Conservation (phyloP, 64 coral and sea anemone genomes). For the Pocillopora damicornis region DNA sequence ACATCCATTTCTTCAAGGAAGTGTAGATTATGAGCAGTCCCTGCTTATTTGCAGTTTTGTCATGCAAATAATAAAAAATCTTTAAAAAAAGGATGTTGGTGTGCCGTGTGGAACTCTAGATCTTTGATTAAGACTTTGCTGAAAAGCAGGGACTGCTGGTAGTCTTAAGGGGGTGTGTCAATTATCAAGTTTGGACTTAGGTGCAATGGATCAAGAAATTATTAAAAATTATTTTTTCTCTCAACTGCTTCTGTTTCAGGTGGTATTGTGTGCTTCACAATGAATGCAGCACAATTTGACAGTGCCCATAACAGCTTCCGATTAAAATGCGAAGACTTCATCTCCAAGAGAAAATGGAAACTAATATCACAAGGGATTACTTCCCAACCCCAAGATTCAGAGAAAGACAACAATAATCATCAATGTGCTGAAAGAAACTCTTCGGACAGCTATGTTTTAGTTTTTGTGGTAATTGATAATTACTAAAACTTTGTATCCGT, state of each 20-base stretch:
- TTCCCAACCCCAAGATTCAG: background rate
- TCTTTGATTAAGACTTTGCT: too few species aligned
- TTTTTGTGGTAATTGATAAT: slow-evolving; percentile 34
- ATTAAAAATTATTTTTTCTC: background rate
- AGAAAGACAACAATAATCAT: background rate
- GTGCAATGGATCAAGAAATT: too few species aligned
- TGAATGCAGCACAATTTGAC: slow-evolving; percentile 21
- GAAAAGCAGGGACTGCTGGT: too few species aligned
- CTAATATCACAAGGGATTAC: slow-evolving; percentile 20
- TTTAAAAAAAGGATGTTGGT: too few species aligned
- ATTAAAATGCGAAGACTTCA: slow-evolving; percentile 21
- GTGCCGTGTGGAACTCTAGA: too few species aligned
- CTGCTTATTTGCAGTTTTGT: too few species aligned
- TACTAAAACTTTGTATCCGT: background rate
- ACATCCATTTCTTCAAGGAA: too few species aligned
- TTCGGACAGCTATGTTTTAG: slow-evolving; percentile 18
- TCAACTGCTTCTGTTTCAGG: background rate
- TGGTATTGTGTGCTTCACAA: slow-evolving; percentile 34
- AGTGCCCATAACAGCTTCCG: slow-evolving; percentile 12
- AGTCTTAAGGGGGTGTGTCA: too few species aligned
- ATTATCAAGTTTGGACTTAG: background rate
- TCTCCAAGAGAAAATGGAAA: slow-evolving; percentile 18
- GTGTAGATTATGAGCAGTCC: too few species aligned
- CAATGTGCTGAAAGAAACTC: background rate
- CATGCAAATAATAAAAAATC: too few species aligned